Evolutionary conservation across 2,113 vertebrate genomes (phyloP).

Genomic region (Cyanistes caeruleus): DNA sequence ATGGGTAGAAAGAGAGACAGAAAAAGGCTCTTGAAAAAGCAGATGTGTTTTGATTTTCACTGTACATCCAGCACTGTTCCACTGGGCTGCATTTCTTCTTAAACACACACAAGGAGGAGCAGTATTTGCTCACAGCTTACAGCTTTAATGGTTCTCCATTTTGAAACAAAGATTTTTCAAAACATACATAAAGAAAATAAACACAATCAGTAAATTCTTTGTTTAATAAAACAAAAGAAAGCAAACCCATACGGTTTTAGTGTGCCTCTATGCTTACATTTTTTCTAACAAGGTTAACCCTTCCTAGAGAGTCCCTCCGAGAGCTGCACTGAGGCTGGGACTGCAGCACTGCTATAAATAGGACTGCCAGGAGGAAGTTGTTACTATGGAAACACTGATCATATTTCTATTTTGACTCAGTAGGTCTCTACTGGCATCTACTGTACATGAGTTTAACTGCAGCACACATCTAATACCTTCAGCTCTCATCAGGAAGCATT

Average conservation of each 20-base stretch:
- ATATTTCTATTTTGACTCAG: slow-evolving; percentile 54
- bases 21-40: slow-evolving; percentile 18
- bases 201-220: background rate
- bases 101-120: background rate
- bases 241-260: background rate
- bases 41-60: slow-evolving; percentile 12
- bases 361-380: slow-evolving; percentile 69
- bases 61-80: background rate
- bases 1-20: background rate
- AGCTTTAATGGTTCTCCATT: background rate
- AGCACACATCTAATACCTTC: slow-evolving; percentile 27
- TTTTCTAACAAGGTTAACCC: slow-evolving; percentile 6
- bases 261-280: background rate
- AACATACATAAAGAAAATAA: background rate
- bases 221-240: background rate
- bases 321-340: slow-evolving; percentile 22
- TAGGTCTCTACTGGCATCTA: slow-evolving; percentile 80
- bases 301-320: slow-evolving; percentile 17
- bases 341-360: slow-evolving; percentile 74
- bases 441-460: slow-evolving; percentile 73
- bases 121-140: background rate
- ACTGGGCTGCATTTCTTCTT: background rate
- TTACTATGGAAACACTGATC: slow-evolving; percentile 65
- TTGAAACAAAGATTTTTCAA: background rate
- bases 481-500: background rate